Evolutionary conservation across 2,797 vertebrate species (phyloP).

Genomic region (Anniella stebbinsi): DNA sequence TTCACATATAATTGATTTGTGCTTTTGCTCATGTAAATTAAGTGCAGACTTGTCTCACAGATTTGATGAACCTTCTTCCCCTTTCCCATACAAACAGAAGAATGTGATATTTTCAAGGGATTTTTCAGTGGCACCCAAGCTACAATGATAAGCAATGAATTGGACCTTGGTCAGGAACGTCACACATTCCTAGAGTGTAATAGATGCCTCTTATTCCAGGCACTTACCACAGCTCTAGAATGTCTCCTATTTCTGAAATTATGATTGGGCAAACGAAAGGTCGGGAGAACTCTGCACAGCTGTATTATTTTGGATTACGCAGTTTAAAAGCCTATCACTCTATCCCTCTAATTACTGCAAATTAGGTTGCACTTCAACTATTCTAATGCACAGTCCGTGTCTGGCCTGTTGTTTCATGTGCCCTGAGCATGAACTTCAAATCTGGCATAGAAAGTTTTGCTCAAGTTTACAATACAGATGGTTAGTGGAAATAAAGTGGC

Average conservation of each 20-base stretch:
- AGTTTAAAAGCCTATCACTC: neutral
- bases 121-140: neutral
- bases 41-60: neutral
- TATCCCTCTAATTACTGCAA: slow-evolving; percentile 50
- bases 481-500: slow-evolving; percentile 69
- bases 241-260: neutral
- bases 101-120: neutral
- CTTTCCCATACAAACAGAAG: neutral
- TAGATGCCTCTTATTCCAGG: neutral
- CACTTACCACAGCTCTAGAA: neutral
- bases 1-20: neutral
- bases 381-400: slow-evolving; percentile 20
- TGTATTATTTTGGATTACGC: slow-evolving; percentile 3
- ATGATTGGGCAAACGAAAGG: slow-evolving; percentile 9
- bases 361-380: slow-evolving; percentile 34
- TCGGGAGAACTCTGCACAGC: neutral
- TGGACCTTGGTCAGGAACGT: neutral
- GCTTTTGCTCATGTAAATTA: neutral
- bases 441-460: slow-evolving; percentile 54
- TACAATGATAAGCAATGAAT: neutral
- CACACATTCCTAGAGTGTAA: neutral
- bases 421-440: slow-evolving; percentile 61
- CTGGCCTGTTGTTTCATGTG: slow-evolving; percentile 39
- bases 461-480: slow-evolving; percentile 66
- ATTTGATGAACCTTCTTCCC: neutral